phyloP scores from a whole-genome alignment of 2,113 vertebrate genomes.

The Delphinus delphis region DNA sequence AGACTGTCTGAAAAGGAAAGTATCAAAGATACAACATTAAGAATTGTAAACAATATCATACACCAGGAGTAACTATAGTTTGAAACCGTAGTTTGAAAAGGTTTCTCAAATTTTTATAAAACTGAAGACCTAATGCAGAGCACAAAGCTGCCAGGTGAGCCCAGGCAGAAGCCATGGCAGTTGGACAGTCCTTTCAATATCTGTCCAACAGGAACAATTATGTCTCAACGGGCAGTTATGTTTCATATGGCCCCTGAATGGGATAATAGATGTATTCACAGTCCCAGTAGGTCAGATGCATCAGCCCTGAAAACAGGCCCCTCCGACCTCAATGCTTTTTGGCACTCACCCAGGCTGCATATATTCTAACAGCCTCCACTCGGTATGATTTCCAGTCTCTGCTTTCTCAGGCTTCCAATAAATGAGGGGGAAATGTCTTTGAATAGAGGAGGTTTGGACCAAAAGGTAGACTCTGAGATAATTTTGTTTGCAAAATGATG shows the following conservation, averaged over 20 bases:
- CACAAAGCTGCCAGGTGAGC: background rate
- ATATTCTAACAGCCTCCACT: background rate
- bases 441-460: constrained; percentile 28
- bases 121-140: background rate
- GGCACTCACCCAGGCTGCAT: background rate
- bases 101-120: background rate
- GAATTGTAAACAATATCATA: background rate
- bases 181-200: background rate
- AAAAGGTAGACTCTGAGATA: constrained; percentile 27
- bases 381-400: background rate
- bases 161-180: background rate
- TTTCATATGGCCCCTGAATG: background rate
- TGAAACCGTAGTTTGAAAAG: background rate
- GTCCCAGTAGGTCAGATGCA: background rate
- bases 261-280: constrained; percentile 32
- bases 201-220: background rate
- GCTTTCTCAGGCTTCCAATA: background rate
- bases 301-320: constrained; percentile 10
- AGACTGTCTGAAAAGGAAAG: background rate
- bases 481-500: constrained; percentile 69
- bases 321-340: background rate
- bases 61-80: background rate
- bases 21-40: background rate
- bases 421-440: constrained; percentile 34
- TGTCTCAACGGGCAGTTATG: background rate